phyloP scores from a whole-genome alignment of 1,140 invertebrate species.

The Drosophila ironensis region DNA sequence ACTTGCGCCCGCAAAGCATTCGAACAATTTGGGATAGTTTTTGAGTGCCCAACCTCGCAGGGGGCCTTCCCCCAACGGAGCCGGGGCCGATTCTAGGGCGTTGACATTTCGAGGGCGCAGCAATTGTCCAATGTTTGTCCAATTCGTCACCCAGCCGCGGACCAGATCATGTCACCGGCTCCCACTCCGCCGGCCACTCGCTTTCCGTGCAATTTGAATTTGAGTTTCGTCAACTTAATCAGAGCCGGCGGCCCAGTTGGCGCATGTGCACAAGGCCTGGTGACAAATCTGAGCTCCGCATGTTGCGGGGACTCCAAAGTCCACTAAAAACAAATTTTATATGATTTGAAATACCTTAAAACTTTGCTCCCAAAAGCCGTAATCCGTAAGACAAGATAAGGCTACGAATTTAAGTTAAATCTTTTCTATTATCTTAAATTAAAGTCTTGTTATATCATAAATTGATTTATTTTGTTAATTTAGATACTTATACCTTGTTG shows the following conservation, averaged over 20 bases:
- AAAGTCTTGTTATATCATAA: no score
- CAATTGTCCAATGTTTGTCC: slow-evolving; percentile 59
- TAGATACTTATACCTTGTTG: no score
- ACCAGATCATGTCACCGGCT: slow-evolving; percentile 34
- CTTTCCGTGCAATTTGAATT: slow-evolving; percentile 48
- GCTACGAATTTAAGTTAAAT: no score
- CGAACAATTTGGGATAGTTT: neutral
- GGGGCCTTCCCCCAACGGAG: slow-evolving; percentile 9
- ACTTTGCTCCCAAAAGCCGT: no score
- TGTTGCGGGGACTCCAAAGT: neutral
- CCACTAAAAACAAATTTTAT: neutral
- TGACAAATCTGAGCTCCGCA: slow-evolving; percentile 62
- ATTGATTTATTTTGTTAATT: no score
- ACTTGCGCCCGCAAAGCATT: no score
- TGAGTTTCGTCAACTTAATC: slow-evolving; percentile 73
- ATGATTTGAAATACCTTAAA: no score
- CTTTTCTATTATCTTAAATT: no score
- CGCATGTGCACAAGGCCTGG: slow-evolving; percentile 61
- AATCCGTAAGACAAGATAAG: no score
- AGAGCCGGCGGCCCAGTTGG: slow-evolving; percentile 65
- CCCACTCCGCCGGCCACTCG: neutral
- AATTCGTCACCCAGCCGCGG: slow-evolving; percentile 51
- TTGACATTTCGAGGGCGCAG: slow-evolving; percentile 76
- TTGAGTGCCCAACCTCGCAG: neutral
- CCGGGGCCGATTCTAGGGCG: slow-evolving; percentile 50